phyloP scores from a whole-genome alignment of 2,113 vertebrate genomes.

The Oncorhynchus mykiss region DNA sequence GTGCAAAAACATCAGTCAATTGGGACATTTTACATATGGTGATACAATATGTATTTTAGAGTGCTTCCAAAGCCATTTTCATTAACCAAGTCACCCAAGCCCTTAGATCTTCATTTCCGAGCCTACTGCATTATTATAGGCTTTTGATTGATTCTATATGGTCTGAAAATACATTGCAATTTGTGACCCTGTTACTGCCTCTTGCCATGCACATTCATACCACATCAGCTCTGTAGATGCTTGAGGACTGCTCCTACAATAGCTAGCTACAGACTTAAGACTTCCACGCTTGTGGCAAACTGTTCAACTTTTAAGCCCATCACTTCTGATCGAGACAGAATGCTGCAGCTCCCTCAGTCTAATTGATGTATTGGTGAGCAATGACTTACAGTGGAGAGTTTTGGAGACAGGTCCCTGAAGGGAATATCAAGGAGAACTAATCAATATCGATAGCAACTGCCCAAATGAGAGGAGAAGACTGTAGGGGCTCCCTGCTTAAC shows the following conservation, averaged over 20 bases:
- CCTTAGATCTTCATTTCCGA: background rate
- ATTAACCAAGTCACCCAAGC: background rate
- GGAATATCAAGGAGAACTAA: constrained; percentile 67
- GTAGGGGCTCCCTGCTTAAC: constrained; percentile 55
- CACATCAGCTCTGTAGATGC: constrained; percentile 2
- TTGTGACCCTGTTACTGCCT: constrained; percentile 9
- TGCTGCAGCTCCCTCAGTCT: constrained; percentile 42
- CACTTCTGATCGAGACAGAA: constrained; percentile 65
- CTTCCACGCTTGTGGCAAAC: constrained; percentile 20
- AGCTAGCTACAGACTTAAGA: background rate
- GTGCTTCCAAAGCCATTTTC: background rate
- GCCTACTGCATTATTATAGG: constrained; percentile 1
- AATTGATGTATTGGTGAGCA: constrained; percentile 72
- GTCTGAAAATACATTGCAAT: background rate
- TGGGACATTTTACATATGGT: too few relatives aligned
- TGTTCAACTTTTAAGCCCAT: constrained; percentile 51
- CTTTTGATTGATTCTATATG: background rate
- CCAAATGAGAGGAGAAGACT: constrained; percentile 58
- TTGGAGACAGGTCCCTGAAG: constrained; percentile 53
- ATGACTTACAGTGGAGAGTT: constrained; percentile 67
- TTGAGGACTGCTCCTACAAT: constrained; percentile 18
- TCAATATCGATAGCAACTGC: constrained; percentile 69
- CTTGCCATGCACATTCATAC: constrained; percentile 4
- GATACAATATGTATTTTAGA: background rate
- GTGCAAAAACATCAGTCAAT: too few relatives aligned